phyloP scores from a whole-genome alignment of 2,113 vertebrate genomes.

The Spea bombifrons region DNA sequence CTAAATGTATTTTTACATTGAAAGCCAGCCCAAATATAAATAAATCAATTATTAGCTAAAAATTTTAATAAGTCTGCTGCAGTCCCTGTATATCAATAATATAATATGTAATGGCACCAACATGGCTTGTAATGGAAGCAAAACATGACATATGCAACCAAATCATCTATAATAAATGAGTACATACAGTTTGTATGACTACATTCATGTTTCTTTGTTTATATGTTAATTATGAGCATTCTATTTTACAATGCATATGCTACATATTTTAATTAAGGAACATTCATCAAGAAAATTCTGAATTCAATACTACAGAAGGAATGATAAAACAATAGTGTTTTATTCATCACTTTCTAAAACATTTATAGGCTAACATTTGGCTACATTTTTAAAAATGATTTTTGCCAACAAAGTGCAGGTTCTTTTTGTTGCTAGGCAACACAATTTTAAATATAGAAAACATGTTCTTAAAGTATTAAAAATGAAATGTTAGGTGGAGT shows the following conservation, averaged over 20 bases:
- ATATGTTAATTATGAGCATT: not conserved
- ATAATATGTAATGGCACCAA: too few relatives aligned
- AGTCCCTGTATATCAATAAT: too few relatives aligned
- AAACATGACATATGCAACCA: too few relatives aligned
- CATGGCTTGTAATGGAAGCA: too few relatives aligned
- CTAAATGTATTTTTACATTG: too few relatives aligned
- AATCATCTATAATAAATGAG: too few relatives aligned
- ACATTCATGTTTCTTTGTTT: too few relatives aligned
- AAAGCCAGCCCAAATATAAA: too few relatives aligned
- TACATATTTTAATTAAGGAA: constrained; percentile 20
- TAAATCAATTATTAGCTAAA: too few relatives aligned
- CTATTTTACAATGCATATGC: constrained; percentile 6
- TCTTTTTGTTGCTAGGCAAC: constrained; percentile 44
- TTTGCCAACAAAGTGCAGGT: constrained; percentile 29
- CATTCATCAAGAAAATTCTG: not conserved
- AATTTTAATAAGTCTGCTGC: too few relatives aligned
- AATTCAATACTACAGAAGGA: constrained; percentile 31
- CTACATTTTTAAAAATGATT: constrained; percentile 43
- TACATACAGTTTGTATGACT: too few relatives aligned
- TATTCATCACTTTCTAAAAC: constrained; percentile 45
- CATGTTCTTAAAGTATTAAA: constrained; percentile 5
- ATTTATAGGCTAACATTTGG: constrained; percentile 47
- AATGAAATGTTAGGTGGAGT: not conserved
- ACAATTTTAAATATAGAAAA: constrained; percentile 31
- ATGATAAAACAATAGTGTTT: constrained; percentile 44